Conservation (phyloP, 2,797 vertebrate genomes). For the Steatocranus sp. region DNA sequence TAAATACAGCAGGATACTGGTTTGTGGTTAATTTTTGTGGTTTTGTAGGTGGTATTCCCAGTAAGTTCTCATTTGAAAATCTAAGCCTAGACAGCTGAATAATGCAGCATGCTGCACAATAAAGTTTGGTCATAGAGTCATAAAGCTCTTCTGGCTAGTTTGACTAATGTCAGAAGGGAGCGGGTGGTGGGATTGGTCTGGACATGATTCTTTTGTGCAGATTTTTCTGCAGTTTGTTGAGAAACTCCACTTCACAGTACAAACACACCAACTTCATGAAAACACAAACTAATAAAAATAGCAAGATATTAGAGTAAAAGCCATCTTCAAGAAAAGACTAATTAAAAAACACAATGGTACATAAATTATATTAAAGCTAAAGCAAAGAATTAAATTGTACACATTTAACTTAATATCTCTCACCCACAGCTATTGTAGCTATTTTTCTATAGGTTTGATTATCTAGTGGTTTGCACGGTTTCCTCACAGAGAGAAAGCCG, state of each 20-base stretch:
- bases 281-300: not conserved
- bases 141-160: not conserved
- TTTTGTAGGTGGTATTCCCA: not conserved
- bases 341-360: not conserved
- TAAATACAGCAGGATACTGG: not conserved
- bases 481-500: not conserved
- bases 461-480: not conserved
- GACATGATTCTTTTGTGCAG: not conserved
- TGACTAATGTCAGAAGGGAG: not conserved
- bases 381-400: not conserved
- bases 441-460: not conserved
- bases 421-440: not conserved
- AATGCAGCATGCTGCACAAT: not conserved
- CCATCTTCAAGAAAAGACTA: not conserved
- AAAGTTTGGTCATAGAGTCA: not conserved
- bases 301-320: not conserved
- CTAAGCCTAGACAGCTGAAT: not conserved
- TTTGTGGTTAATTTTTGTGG: not conserved
- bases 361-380: not conserved
- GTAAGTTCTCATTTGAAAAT: not conserved
- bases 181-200: not conserved
- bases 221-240: not conserved
- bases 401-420: not conserved
- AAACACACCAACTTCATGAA: not conserved
- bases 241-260: not conserved